Evolutionary conservation across 2,113 vertebrate species (phyloP), one percentile per base, ranked within the genome.

Genomic region (Trogon surrucura): DNA sequence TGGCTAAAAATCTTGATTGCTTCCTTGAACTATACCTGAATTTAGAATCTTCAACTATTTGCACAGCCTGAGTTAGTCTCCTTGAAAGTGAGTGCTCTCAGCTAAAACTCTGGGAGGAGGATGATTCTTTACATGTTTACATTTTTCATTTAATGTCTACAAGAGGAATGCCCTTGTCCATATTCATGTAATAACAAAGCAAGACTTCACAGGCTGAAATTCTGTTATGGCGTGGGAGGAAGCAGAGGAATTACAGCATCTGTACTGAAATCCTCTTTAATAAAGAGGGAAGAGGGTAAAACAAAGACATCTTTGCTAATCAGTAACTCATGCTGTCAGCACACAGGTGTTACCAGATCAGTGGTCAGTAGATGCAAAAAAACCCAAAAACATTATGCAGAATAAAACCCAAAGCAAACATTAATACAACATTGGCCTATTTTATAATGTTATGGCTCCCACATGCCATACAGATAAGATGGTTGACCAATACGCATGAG

Each of bases 231-330:
- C 0, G 10, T 86, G 69, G 70, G 93, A 94, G 45, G 57, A 94
- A 85, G 62, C 27, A 61, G 41, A 78, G 77, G 45, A 50, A 75
- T 80, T 78, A 89, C 57, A 75, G 74, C 56, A 78, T 81, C 80
- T 82, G 45, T 51, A 79, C 62, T 79, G 58, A 80, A 88, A 67
- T 74, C 57, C 45, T 73, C 61, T 93, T 84, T 50, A 60, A 73
- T 69, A 93, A 88, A 77, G 36, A 61, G 27, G 78, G 51, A 66
- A 66, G 29, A 70, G 32, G 65, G 48, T 41, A 94, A 94, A 82
- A 85, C 47, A 87, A 77, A 84, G 91, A 81, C 70, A 81, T 22
- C 74, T 89, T 73, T 88, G 71, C 82, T 89, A 88, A 93, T 86
- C 10, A 1, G 85, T 80, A 80, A 26, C 62, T 75, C 94, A 91